These are phyloP conservation scores for Tragelaphus scriptus DNA, from an alignment of 2,113 vertebrate species.

Conservation along the genomic window DNA sequence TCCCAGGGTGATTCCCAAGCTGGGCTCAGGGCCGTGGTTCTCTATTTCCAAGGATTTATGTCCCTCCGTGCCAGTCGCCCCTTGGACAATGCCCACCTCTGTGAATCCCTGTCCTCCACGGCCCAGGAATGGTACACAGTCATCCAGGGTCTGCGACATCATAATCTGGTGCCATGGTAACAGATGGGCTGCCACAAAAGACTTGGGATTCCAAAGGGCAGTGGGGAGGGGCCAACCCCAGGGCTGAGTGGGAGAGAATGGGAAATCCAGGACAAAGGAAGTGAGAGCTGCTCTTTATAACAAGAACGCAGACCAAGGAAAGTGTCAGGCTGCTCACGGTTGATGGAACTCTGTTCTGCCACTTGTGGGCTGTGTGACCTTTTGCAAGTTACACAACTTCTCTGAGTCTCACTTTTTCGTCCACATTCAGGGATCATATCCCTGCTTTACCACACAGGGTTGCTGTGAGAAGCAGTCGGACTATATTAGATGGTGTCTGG, in stretches of 20 bases:
- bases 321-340: neutral
- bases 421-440: neutral
- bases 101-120: constrained; percentile 39
- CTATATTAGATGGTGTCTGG: neutral
- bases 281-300: neutral
- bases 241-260: neutral
- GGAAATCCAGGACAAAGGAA: constrained; percentile 57
- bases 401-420: constrained; percentile 6
- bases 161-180: constrained; percentile 71
- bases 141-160: neutral
- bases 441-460: neutral
- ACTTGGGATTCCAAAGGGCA: neutral
- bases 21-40: constrained; percentile 42
- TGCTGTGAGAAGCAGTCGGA: neutral
- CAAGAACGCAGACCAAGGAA: neutral
- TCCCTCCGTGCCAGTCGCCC: constrained; percentile 45
- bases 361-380: constrained; percentile 22
- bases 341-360: neutral
- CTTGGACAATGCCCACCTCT: constrained; percentile 68
- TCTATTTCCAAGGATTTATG: constrained; percentile 63
- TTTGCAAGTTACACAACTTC: neutral
- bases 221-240: neutral
- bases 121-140: neutral
- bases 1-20: constrained; percentile 48
- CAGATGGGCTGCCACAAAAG: constrained; percentile 68